phyloP scores from a whole-genome alignment of 2,797 vertebrate species.

The Spinus pinus region DNA sequence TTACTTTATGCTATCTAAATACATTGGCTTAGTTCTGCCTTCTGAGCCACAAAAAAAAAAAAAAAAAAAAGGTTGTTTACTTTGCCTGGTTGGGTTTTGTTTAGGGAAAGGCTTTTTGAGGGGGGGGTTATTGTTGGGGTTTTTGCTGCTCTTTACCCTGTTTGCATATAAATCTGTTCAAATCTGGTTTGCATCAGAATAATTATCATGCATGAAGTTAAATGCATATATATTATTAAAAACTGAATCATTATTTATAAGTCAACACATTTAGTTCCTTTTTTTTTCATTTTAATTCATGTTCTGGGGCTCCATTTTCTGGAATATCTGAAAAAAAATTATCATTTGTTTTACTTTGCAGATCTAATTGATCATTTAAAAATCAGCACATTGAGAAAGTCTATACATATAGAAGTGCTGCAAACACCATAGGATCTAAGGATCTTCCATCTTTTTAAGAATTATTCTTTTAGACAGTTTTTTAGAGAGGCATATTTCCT shows the following conservation, averaged over 20 bases:
- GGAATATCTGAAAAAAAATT: neutral
- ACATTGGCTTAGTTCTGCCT: neutral
- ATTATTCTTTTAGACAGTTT: neutral
- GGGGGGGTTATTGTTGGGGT: fast-evolving
- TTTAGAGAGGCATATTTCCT: neutral
- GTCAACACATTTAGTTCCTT: neutral
- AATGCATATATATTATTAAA: neutral
- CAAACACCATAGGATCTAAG: neutral
- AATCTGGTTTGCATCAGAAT: neutral
- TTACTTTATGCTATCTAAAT: neutral
- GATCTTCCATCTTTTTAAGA: neutral
- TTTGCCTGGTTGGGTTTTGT: neutral
- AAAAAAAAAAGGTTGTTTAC: neutral
- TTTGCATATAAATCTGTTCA: neutral
- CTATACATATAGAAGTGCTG: neutral
- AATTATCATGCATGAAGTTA: neutral
- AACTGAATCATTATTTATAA: neutral
- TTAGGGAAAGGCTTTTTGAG: neutral
- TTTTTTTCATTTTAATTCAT: neutral
- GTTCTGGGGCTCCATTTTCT: neutral
- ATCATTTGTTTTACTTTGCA: neutral
- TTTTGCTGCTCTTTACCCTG: fast-evolving
- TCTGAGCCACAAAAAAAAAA: neutral
- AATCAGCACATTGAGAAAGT: neutral
- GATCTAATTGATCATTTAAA: neutral